Evolutionary conservation across 2,888 invertebrate species (phyloP), one percentile per base, ranked within the genome.

Genomic region (Pelosia muscerda): DNA sequence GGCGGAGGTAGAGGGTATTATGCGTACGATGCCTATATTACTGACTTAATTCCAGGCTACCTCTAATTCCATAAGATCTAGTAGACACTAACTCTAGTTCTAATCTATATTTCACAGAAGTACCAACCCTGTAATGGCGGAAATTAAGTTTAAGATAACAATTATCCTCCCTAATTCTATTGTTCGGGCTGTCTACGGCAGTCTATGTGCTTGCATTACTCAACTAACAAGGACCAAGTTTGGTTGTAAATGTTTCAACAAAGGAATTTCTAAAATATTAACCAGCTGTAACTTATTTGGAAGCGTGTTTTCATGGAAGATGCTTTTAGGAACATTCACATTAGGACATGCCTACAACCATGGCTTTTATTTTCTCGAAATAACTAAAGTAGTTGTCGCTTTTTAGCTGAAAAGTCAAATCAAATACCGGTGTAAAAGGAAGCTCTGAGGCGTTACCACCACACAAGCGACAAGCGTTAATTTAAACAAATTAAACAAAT

Each of bases 131-230:
- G 76, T 63, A 62, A 69, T 73, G 59, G 38, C 58, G 23, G 23
- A 73, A 66, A 73, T 76, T 65, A 66, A 79, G 56, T 76, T 79
- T 65, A 67, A 68, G 70, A 70, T 68, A 76, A 70, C 73, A 75
- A 66, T 70, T 70, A 68, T 70, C 67, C 70, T 70, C 67, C 66
- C 56, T 65, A 76, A 72, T 69, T 76, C 59, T 67, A 59, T 69
- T 72, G 64, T 60, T 56, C 53, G 60, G 66, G 69, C 55, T 68
- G 54, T 38, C 60, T 68, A 78, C 66, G 70, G 69, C 53, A 66
- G 54, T 34, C 55, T 68, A 78, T 65, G 70, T 70, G 76, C 26
- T 53, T 59, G 63, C n/a, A 23, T 23, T 25, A 49, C 53, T 57
- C 26, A 61, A 63, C 66, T 25, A 31, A 28, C 31, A 64, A 73